Evolutionary conservation across 2,113 vertebrate species (phyloP).

Genomic region (Gymnocephalus cernua): DNA sequence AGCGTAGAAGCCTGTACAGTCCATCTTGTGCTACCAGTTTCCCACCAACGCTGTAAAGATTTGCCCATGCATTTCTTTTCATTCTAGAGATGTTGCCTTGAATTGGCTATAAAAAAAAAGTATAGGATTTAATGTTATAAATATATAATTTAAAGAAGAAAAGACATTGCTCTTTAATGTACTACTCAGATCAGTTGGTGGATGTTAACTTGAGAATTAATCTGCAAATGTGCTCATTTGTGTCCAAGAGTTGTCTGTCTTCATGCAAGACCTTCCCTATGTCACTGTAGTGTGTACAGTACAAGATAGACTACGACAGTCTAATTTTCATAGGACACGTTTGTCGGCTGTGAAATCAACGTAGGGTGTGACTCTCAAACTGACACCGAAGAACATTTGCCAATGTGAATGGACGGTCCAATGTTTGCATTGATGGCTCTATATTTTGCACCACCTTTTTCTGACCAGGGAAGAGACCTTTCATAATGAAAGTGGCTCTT

Average conservation of each 20-base stretch:
- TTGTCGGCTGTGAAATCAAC: conserved; percentile 43
- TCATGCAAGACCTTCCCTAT: conserved; percentile 52
- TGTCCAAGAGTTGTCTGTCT: conserved; percentile 62
- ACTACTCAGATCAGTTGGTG: conserved; percentile 68
- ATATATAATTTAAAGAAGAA: conserved; percentile 75
- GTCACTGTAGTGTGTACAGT: conserved; percentile 65
- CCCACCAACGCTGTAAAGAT: conserved; percentile 72
- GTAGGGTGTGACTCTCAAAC: conserved; percentile 22
- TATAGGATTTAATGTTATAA: conserved; percentile 73
- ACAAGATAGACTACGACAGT: conserved; percentile 23
- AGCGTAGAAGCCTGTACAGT: conserved; percentile 82
- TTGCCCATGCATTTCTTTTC: conserved; percentile 72
- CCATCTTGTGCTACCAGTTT: conserved; percentile 76
- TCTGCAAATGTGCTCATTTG: conserved; percentile 72
- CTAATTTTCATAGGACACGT: conserved; percentile 35
- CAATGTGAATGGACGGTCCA: conserved; percentile 57
- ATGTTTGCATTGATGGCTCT: conserved; percentile 79
- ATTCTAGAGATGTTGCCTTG: conserved; percentile 84
- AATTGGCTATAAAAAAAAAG: conserved; percentile 73
- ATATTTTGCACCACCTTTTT: conserved; percentile 81
- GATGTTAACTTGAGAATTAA: conserved; percentile 73
- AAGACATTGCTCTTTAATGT: conserved; percentile 75
- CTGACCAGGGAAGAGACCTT: conserved; percentile 77
- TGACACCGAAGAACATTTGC: conserved; percentile 49
- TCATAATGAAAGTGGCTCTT: conserved; percentile 81